Percentiles rank a stretch among this genome's conserved stretches.
Evolutionary conservation across 2,113 vertebrate genomes (phyloP).

Genomic region (Callithrix jacchus): DNA sequence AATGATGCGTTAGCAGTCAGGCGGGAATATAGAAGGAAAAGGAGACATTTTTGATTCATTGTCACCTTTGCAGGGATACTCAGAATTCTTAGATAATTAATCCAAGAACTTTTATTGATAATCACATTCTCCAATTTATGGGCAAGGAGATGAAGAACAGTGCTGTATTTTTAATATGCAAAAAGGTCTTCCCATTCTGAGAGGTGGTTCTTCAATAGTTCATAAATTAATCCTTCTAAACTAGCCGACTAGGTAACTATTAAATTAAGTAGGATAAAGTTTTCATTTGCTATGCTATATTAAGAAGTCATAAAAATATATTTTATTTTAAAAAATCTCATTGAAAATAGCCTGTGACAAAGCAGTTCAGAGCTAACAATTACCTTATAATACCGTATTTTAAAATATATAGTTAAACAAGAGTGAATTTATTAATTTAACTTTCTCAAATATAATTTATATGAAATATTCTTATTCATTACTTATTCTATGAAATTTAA

Average conservation of each 20-base stretch:
- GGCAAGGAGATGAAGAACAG: neutral
- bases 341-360: constrained; percentile 43
- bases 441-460: constrained; percentile 42
- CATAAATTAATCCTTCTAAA: constrained; percentile 53
- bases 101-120: constrained; percentile 6
- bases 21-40: neutral
- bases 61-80: constrained; percentile 18
- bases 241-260: constrained; percentile 23
- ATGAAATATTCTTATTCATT: constrained; percentile 30
- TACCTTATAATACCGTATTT: neutral
- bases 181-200: neutral
- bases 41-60: constrained; percentile 6
- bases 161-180: neutral
- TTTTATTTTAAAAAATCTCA: constrained; percentile 12
- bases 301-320: constrained; percentile 47
- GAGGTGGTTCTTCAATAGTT: constrained; percentile 31
- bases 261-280: constrained; percentile 51
- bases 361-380: constrained; percentile 10
- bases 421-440: constrained; percentile 44
- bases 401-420: constrained; percentile 28
- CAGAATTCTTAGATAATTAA: constrained; percentile 51
- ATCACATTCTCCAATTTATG: constrained; percentile 33
- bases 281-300: constrained; percentile 46
- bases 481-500: neutral
- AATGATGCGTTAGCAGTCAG: neutral